Evolutionary conservation across 1,140 invertebrate genomes (phyloP).

Genomic region (Thaumatotibia leucotreta): DNA sequence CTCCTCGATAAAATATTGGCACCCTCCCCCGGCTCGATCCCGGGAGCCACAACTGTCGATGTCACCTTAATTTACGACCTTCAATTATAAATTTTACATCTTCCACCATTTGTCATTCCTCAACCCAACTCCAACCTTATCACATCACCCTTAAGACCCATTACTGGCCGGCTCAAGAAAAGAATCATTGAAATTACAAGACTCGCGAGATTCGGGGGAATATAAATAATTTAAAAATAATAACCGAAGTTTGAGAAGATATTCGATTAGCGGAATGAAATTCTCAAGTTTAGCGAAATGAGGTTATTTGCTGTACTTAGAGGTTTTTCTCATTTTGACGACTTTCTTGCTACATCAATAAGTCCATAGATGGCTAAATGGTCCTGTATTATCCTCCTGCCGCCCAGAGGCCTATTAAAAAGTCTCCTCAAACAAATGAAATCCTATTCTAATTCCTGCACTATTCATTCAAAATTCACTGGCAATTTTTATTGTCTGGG

Average conservation of each 20-base stretch:
- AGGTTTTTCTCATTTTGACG: not conserved
- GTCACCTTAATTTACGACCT: slow-evolving; percentile 74
- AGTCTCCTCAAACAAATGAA: too few relatives aligned
- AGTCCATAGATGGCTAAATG: too few relatives aligned
- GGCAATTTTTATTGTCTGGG: too few relatives aligned
- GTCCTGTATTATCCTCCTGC: too few relatives aligned
- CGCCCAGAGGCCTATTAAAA: too few relatives aligned
- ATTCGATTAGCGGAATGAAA: not conserved
- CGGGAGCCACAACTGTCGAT: slow-evolving; percentile 70
- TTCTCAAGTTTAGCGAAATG: not conserved
- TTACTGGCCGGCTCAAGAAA: not conserved
- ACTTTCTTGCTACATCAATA: too few relatives aligned
- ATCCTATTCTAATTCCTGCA: too few relatives aligned
- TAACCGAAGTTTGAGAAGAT: not conserved
- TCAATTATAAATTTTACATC: slow-evolving; percentile 74
- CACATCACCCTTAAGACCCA: not conserved
- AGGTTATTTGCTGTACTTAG: not conserved
- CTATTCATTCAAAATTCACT: too few relatives aligned
- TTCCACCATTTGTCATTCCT: slow-evolving; percentile 19
- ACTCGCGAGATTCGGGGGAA: not conserved
- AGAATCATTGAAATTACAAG: slow-evolving; percentile 12
- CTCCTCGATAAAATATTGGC: slow-evolving; percentile 71
- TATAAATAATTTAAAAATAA: slow-evolving; percentile 12
- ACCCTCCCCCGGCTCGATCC: slow-evolving; percentile 38
- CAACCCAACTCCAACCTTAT: slow-evolving; percentile 18